A percentile compares a stretch with the other conserved stretches of the same genome.
Conservation (phyloP, 2,113 vertebrate species). For the Mormyrus iriodes region DNA sequence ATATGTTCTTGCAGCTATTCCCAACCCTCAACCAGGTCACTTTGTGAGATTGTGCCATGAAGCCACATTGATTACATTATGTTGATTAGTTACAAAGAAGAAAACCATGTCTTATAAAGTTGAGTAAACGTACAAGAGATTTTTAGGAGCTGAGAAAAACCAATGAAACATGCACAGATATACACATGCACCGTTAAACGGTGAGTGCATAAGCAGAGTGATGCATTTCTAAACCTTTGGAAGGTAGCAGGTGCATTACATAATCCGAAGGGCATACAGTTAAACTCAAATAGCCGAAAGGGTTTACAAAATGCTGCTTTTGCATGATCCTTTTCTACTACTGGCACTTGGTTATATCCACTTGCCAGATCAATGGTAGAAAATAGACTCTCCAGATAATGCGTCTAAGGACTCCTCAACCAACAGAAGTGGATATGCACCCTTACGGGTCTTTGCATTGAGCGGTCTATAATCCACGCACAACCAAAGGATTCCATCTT, state of each 20-base stretch:
- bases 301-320: background rate
- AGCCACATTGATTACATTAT: background rate
- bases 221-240: background rate
- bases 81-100: background rate
- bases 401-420: background rate
- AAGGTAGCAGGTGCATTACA: background rate
- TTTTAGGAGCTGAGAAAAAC: background rate
- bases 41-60: background rate
- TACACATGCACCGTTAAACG: background rate
- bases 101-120: background rate
- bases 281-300: background rate
- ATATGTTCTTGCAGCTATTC: too few relatives aligned
- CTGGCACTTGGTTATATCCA: background rate
- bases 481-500: background rate
- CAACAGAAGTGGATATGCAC: background rate
- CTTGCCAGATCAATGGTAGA: background rate
- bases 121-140: background rate
- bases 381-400: background rate
- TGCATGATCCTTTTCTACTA: background rate
- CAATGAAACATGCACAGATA: background rate
- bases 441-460: background rate
- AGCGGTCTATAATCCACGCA: background rate
- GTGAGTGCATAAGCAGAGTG: background rate
- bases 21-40: too few relatives aligned
- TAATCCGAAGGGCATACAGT: background rate